phyloP scores from a whole-genome alignment of 2,888 invertebrate species.

The Lepeophtheirus nordmannii region DNA sequence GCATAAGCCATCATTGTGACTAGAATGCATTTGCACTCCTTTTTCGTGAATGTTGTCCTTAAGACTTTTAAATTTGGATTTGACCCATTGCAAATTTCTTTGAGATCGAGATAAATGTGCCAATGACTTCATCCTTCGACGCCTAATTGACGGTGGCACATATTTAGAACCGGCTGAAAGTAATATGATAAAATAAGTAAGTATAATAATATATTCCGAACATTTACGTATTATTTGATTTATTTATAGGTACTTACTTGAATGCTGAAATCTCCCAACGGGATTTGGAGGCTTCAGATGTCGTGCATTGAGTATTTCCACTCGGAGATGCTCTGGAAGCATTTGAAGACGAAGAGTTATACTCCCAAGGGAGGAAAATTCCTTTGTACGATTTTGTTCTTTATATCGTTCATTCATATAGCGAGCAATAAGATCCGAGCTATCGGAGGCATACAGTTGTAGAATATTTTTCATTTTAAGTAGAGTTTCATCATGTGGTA shows the following conservation, averaged over 20 bases:
- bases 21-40: slow-evolving; percentile 2
- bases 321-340: slow-evolving; percentile 39
- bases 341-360: slow-evolving; percentile 8
- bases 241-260: neutral
- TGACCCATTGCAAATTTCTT: slow-evolving; percentile 23
- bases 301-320: slow-evolving; percentile 77
- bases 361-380: slow-evolving; percentile 9
- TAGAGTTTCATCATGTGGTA: slow-evolving; percentile 21
- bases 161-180: neutral
- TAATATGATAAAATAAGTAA: neutral
- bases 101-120: slow-evolving; percentile 14
- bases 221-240: too few relatives aligned
- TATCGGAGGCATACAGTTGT: slow-evolving; percentile 21
- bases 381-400: slow-evolving; percentile 9
- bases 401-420: slow-evolving; percentile 9
- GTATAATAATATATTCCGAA: neutral
- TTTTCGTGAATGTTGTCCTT: slow-evolving; percentile 14
- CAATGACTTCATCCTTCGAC: slow-evolving; percentile 2
- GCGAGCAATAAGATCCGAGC: slow-evolving; percentile 9
- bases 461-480: slow-evolving; percentile 17
- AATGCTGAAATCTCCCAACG: neutral
- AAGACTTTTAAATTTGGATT: slow-evolving; percentile 20
- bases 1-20: slow-evolving; percentile 32
- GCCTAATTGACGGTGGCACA: neutral
- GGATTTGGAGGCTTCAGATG: slow-evolving; percentile 65